These are phyloP conservation scores for Eubasilissa splendida DNA, from an alignment of 2,888 invertebrate genomes.

Conservation along the genomic window DNA sequence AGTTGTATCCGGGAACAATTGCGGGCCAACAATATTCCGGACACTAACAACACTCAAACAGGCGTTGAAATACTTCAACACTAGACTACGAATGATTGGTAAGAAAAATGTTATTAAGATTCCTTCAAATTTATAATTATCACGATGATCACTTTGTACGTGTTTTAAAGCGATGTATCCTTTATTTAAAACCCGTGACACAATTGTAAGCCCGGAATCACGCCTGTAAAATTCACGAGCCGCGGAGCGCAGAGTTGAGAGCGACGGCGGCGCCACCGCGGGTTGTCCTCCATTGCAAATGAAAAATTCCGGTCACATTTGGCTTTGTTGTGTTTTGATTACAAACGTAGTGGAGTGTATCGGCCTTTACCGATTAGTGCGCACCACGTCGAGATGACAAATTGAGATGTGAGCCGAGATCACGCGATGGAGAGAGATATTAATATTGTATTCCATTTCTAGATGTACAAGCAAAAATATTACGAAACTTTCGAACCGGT, in stretches of 20 bases:
- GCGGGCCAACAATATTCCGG: no score
- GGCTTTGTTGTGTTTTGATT: conserved; percentile 57
- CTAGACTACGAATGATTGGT: no score
- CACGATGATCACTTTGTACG: no score
- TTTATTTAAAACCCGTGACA: conserved; percentile 4
- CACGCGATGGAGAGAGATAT: conserved; percentile 18
- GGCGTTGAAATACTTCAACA: no score
- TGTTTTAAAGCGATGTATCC: no score
- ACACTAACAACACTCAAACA: no score
- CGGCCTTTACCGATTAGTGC: conserved; percentile 37
- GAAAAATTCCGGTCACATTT: conserved; percentile 58
- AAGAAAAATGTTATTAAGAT: no score
- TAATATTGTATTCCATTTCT: conserved; percentile 30
- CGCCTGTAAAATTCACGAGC: neutral
- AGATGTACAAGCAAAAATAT: no score
- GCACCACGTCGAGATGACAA: conserved; percentile 40
- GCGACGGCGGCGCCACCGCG: neutral
- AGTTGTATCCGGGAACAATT: no score
- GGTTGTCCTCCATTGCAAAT: conserved; percentile 33
- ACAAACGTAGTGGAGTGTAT: conserved; percentile 48
- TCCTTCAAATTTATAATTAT: no score
- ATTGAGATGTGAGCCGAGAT: conserved; percentile 42
- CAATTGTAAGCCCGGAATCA: no score
- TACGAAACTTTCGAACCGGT: no score
- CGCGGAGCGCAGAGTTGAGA: neutral